Evolutionary conservation across 2,888 invertebrate species (phyloP).

Genomic region (Ditylenchus weischeri): DNA sequence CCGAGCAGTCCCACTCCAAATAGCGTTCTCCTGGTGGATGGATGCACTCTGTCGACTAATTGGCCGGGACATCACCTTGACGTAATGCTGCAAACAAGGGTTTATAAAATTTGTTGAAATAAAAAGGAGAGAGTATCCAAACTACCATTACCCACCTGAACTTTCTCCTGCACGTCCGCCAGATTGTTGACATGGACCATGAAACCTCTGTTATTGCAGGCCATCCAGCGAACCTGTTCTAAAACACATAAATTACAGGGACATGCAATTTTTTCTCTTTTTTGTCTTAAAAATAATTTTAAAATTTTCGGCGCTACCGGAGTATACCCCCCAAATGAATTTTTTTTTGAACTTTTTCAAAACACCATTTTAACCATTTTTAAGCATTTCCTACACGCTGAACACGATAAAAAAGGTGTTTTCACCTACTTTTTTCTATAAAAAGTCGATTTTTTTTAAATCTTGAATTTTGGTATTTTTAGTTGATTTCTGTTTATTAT

Average conservation of each 20-base stretch:
- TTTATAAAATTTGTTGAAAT: neutral
- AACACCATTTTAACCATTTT: no score
- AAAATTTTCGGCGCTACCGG: no score
- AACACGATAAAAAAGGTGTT: no score
- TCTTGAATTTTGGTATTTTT: no score
- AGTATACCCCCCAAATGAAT: no score
- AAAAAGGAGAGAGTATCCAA: no score
- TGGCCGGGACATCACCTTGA: slow-evolving; percentile 92
- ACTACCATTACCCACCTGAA: slow-evolving; percentile 62
- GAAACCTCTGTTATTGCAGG: slow-evolving; percentile 90
- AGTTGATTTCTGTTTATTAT: no score
- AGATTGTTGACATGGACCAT: slow-evolving; percentile 86
- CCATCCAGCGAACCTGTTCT: slow-evolving; percentile 90
- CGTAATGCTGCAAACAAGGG: slow-evolving; percentile 73
- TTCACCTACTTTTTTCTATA: no score
- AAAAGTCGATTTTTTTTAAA: no score
- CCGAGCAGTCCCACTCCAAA: slow-evolving; percentile 77
- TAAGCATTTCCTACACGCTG: no score
- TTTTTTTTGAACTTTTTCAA: no score
- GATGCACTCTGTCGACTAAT: slow-evolving; percentile 74
- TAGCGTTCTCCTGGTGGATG: slow-evolving; percentile 72
- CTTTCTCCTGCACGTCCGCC: slow-evolving; percentile 95
- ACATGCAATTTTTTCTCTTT: neutral
- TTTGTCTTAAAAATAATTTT: slow-evolving; percentile 59
- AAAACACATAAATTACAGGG: neutral